A percentile compares a stretch with the other conserved stretches of the same genome.
Evolutionary conservation across 2,113 vertebrate species (phyloP).

Genomic region (Rhipidura dahli): DNA sequence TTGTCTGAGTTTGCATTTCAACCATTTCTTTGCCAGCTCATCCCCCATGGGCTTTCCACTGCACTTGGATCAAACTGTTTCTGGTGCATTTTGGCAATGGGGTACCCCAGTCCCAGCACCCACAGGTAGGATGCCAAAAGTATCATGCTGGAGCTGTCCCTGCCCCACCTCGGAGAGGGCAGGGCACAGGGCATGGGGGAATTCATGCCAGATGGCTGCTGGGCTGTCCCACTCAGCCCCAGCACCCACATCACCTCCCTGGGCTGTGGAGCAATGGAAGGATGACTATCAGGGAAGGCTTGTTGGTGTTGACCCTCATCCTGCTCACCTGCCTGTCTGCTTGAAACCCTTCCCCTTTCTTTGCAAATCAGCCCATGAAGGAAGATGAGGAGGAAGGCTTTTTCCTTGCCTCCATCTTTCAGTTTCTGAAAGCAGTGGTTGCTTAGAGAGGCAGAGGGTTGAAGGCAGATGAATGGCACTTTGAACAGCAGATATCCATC

Average conservation of each 20-base stretch:
- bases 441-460: neutral
- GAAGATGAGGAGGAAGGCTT: neutral
- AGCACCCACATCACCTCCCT: neutral
- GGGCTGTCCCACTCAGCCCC: neutral
- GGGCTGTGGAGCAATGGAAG: neutral
- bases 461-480: fast-evolving
- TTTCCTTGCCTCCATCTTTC: neutral
- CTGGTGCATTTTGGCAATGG: neutral
- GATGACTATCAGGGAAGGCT: neutral
- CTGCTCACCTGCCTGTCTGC: neutral
- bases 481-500: neutral
- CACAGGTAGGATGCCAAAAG: neutral
- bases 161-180: fast-evolving
- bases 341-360: neutral
- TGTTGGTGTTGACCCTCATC: neutral
- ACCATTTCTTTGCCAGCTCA: neutral
- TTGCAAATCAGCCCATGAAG: neutral
- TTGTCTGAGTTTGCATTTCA: neutral
- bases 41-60: fast-evolving
- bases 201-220: neutral
- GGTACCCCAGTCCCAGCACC: neutral
- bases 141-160: neutral
- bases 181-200: neutral
- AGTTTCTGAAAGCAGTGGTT: neutral
- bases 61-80: neutral